Conservation (phyloP, 1,140 invertebrate species). For the Schlechtendalia chinensis region DNA sequence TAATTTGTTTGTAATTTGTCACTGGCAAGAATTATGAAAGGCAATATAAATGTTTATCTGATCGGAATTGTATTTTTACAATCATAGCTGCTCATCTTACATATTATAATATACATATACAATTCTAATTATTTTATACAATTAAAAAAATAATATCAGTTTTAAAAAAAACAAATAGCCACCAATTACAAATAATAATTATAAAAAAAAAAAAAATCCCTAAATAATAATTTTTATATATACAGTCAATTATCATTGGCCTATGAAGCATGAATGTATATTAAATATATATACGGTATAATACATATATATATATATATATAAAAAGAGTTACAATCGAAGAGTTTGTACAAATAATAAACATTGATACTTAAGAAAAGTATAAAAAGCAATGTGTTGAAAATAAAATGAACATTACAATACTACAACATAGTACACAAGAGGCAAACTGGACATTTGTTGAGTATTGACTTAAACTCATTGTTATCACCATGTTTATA, state of each 20-base stretch:
- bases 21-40: conserved; percentile 23
- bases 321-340: background rate
- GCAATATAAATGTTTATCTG: background rate
- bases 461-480: background rate
- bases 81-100: background rate
- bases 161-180: background rate
- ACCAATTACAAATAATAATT: background rate
- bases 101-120: background rate
- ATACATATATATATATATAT: background rate
- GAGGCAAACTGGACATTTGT: background rate
- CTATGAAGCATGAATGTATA: background rate
- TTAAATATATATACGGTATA: background rate
- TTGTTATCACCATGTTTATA: background rate
- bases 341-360: conserved; percentile 1
- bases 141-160: background rate
- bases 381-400: conserved; percentile 2
- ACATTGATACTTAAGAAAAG: background rate
- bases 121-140: conserved; percentile 1
- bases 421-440: conserved; percentile 2
- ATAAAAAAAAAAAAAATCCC: background rate
- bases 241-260: too few species aligned
- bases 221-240: background rate
- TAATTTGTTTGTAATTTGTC: conserved; percentile 16
- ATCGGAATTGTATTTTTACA: background rate
- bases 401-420: background rate